Base-by-base conservation (phyloP, 2,113 vertebrate species). In the Corvus moneduloides region DNA sequence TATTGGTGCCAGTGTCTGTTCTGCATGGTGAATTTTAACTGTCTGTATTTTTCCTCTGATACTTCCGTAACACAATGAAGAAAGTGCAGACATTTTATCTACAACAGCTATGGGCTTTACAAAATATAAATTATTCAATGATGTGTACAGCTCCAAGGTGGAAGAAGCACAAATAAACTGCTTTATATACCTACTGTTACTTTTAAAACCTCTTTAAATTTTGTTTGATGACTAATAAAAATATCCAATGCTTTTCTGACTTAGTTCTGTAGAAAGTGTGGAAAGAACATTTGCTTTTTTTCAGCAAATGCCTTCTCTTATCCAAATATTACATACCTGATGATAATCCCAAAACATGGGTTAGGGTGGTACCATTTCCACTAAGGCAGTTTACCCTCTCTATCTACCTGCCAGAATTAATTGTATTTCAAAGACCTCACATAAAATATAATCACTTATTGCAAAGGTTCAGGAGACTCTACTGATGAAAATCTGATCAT, bases 141-240 rank as follows among this genome's bases (percentile, higher is more conserved):
- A 28, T 3, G 2, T 0, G 0, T 18, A 44, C 6, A 59, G 5
- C 5, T 68, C 24, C 19, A 63, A 37, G 5, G 7, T 44, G 9
- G 33, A 79, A 90, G 24, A 59, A 61, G 7, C 7, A 64, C 7
- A 77, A 87, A 49, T 9, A 75, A 91, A 46, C 72, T 33, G 22
- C 0, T 55, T 59, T 13, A 18, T 30, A 51, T 19, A 37, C 2
- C 2, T 54, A 35, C 6, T 33, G 3, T 55, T 84, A 10, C 1
- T n/a, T 63, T 26, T 35, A 55, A 63, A 63, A 28, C 0, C 1
- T 48, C 35, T 69, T 66, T 49, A 66, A 71, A 67, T 17, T 66
- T 1, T 43, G 3, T 35, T 13, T 49, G 7, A 46, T 71, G 16
- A 49, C 17, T 30, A 86, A 56, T 24, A 52, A 62, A 66, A 44